Conservation (phyloP, 2,113 vertebrate genomes). For the Anarrhichthys ocellatus region DNA sequence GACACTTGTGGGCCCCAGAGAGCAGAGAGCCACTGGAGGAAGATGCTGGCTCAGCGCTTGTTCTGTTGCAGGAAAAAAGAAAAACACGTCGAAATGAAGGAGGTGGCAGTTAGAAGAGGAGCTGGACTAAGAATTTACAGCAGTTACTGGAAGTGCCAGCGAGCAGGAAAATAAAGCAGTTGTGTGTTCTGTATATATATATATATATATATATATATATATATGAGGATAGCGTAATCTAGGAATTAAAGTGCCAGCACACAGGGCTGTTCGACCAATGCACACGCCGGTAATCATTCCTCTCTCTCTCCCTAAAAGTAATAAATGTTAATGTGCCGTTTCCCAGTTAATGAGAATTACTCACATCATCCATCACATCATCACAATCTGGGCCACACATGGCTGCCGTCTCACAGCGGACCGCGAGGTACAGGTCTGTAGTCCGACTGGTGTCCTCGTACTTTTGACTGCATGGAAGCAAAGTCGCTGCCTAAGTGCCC, state of each 20-base stretch:
- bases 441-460: not conserved
- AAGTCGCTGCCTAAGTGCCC: not conserved
- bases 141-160: conserved; percentile 59
- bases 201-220: too few relatives aligned
- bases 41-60: conserved; percentile 52
- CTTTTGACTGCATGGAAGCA: not conserved
- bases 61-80: conserved; percentile 65
- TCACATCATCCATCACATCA: conserved; percentile 80
- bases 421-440: not conserved
- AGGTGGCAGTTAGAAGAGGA: conserved; percentile 40
- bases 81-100: conserved; percentile 17
- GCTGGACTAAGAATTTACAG: conserved; percentile 63
- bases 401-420: conserved; percentile 41
- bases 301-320: conserved; percentile 50
- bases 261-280: conserved; percentile 39
- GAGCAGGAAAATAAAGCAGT: conserved; percentile 63
- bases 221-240: conserved; percentile 70
- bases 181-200: conserved; percentile 53
- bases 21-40: conserved; percentile 49
- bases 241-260: conserved; percentile 59
- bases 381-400: conserved; percentile 72
- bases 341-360: conserved; percentile 75
- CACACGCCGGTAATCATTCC: conserved; percentile 58
- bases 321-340: conserved; percentile 77
- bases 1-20: conserved; percentile 64